These are phyloP conservation scores for Ciconia boyciana DNA, from an alignment of 2,113 vertebrate genomes.

Conservation along the genomic window DNA sequence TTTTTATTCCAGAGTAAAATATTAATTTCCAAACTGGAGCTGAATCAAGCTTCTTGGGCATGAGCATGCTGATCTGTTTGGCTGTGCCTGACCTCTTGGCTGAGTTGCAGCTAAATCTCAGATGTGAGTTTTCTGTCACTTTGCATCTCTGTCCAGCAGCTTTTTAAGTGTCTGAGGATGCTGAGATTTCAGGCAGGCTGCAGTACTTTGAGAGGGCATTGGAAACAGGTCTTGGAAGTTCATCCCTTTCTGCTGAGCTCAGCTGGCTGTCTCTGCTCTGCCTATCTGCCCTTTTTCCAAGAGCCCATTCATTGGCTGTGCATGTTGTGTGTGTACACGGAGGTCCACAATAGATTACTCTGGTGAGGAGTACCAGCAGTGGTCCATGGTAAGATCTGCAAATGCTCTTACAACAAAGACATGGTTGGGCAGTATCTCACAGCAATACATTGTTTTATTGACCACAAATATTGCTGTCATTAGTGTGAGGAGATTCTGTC, in stretches of 20 bases:
- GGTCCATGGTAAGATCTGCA: neutral
- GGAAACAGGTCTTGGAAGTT: neutral
- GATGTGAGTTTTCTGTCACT: neutral
- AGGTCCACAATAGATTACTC: neutral
- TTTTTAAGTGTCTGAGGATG: neutral
- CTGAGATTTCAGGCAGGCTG: neutral
- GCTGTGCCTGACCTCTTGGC: neutral
- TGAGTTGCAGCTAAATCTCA: neutral
- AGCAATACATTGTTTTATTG: neutral
- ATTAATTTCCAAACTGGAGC: neutral
- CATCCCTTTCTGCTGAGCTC: neutral
- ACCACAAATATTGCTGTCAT: neutral
- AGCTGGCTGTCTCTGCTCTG: neutral
- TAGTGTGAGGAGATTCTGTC: neutral
- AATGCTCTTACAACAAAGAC: neutral
- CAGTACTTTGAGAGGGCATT: neutral
- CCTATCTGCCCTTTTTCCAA: neutral
- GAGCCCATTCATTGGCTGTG: neutral
- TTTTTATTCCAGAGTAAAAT: neutral
- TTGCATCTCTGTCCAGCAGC: neutral
- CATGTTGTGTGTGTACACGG: rapidly evolving
- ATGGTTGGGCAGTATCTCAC: neutral
- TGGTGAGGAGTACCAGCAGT: neutral
- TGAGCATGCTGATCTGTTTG: neutral
- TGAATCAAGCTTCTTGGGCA: neutral